Base-by-base conservation (phyloP, 2,113 vertebrate genomes). In the Rhabdomys dilectus region DNA sequence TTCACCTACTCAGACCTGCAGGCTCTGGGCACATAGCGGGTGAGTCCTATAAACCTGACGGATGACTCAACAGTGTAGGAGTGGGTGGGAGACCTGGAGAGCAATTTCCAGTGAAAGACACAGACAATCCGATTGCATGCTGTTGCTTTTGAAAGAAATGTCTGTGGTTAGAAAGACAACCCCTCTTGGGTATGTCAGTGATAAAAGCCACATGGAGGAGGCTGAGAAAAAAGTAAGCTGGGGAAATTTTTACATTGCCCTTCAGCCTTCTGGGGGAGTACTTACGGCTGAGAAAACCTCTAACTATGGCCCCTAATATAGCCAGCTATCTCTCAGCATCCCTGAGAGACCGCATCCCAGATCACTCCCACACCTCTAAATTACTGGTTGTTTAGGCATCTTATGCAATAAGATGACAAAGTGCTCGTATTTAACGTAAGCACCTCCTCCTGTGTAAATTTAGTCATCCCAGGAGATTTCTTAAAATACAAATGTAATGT, bases 21-120 rank as follows among this genome's bases (percentile, higher is more conserved):
- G 7, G 66, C 72, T 77, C 39, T 19, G 7, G 7, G 24, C 7
- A 1, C 26, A 7, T 0, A 24, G 26, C 7, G 7, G 1, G 21
- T 15, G 62, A 86, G 19, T 39, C 34, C 29, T 34, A 42, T 4
- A 22, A 53, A 84, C 10, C 4, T 58, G 64, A 29, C 34, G 66
- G 29, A 26, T n/a, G 24, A 16, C 6, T 1, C 36, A 26, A 39
- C 15, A 17, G 42, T 51, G 3, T 0, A n/a, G 39, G 42, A 56
- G 56, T 86, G 11, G 3, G 7, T 72, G 15, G 7, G 22, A 70
- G 22, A 21, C 21, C 24, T 1, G 17, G n/a, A 58, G 22, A 39
- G 19, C 2, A n/a, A n/a, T 7, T 7, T 21, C n/a, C 21, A 42
- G 68, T 86, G 72, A 60, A 72, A 70, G 64, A 64, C 45, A 91